phyloP scores from a whole-genome alignment of 2,113 vertebrate species.

The Phoxinus phoxinus region DNA sequence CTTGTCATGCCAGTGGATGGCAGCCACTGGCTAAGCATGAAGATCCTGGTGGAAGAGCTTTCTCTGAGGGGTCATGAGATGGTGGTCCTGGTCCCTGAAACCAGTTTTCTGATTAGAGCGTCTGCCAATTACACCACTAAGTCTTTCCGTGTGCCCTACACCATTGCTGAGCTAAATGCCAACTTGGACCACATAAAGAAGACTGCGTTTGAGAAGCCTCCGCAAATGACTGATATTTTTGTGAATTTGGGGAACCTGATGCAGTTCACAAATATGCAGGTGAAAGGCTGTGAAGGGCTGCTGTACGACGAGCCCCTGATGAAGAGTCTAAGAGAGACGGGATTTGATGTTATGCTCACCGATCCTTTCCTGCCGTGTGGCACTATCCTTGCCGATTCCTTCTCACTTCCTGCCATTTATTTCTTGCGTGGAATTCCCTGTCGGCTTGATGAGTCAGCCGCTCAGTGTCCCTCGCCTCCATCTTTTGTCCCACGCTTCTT shows the following conservation, averaged over 20 bases:
- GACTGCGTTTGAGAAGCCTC: not conserved
- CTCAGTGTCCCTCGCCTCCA: conserved; percentile 77
- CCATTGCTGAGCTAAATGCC: conserved; percentile 63
- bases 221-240: conserved; percentile 41
- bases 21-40: conserved; percentile 90
- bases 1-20: conserved; percentile 82
- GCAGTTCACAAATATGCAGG: conserved; percentile 63
- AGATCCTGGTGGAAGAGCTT: conserved; percentile 78
- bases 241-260: conserved; percentile 57
- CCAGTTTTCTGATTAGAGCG: conserved; percentile 63
- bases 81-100: conserved; percentile 78
- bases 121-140: conserved; percentile 63
- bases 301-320: conserved; percentile 75
- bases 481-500: conserved; percentile 78
- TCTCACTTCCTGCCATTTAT: conserved; percentile 82
- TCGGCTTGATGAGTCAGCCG: conserved; percentile 69
- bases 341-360: conserved; percentile 80
- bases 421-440: conserved; percentile 80
- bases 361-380: conserved; percentile 86
- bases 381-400: conserved; percentile 75
- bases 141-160: conserved; percentile 69
- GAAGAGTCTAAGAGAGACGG: conserved; percentile 64
- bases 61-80: conserved; percentile 76
- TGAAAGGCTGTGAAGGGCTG: conserved; percentile 68
- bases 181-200: not conserved